Evolutionary conservation across 2,797 vertebrate genomes (phyloP).

Genomic region (Pseudotriccus pelzelni): DNA sequence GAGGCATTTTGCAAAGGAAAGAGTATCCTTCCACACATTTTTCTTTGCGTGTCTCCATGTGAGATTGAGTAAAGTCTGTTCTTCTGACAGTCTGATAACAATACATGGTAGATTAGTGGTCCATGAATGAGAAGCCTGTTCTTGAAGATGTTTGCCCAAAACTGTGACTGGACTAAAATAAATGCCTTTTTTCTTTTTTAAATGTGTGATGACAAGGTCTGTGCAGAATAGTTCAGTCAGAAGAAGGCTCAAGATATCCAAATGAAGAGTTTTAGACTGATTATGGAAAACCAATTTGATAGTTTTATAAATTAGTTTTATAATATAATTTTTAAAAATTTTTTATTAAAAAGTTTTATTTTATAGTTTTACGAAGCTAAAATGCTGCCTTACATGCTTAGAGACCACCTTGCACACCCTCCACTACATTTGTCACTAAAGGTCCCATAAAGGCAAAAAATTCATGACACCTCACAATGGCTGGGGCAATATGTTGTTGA

Average conservation of each 20-base stretch:
- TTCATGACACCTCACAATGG: neutral
- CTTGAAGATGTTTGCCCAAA: neutral
- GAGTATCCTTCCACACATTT: neutral
- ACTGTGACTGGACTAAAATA: neutral
- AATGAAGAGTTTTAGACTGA: neutral
- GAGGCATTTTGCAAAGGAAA: neutral
- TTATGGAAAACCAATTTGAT: neutral
- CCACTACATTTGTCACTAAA: neutral
- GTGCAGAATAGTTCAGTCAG: neutral
- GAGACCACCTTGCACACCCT: neutral
- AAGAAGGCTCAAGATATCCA: neutral
- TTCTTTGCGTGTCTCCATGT: neutral
- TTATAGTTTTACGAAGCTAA: neutral
- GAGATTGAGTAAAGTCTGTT: neutral
- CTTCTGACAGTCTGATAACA: neutral
- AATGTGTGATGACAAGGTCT: neutral
- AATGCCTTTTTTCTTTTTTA: neutral
- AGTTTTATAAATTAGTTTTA: no score
- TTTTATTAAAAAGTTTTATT: no score
- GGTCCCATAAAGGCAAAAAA: neutral
- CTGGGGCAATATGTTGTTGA: neutral
- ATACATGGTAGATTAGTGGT: neutral
- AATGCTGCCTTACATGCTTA: neutral
- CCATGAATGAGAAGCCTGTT: neutral
- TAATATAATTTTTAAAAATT: no score